Evolutionary conservation across 1,140 invertebrate species (phyloP), one percentile per base, ranked within the genome.

Genomic region (Heliconius melpomene): DNA sequence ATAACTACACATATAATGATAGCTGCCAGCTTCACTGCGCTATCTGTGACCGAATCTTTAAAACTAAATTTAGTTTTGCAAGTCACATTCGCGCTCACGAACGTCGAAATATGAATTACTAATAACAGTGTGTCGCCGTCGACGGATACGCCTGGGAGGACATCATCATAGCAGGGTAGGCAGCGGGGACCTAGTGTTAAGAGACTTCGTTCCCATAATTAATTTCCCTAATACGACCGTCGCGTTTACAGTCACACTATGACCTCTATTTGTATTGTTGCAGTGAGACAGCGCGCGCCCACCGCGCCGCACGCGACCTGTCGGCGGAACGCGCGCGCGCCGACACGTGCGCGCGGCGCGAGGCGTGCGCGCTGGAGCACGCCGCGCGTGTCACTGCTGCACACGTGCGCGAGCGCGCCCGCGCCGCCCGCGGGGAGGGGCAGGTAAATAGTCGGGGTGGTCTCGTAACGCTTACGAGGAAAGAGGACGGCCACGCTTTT

Each of bases 331-430:
- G 90, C 9, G 92, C 90, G 23, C 82, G 87, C 3, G 89, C 90
- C 0, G 89, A 92, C 81, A 93, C 90, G 0, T 91, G 91, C 85
- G 86, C 83, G 6, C 78, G 88, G 2, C 82, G 92, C 5, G 92
- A 92, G 86, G 91, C 92, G 2, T 85, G 81, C 60, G 92, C 92
- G n/a, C 83, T 93, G 0, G 84, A 92, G 77, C 91, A 93, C 85
- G 89, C 91, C n/a, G 91, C 92, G 23, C 52, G 75, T 3, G 86
- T 93, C 78, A 93, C 92, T 36, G 88, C 88, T n/a, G 77, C 80
- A 32, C 90, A 93, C 77, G 90, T 92, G 20, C 86, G 85, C 50
- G 57, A 82, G 54, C 75, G 83, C 7, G 87, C 87, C 16, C 52
- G 72, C 54, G 82, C 83, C 8, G 46, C 78, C 3, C 75, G 79